Base-by-base conservation (phyloP, 2,888 invertebrate species). In the Eubasilissa splendida region DNA sequence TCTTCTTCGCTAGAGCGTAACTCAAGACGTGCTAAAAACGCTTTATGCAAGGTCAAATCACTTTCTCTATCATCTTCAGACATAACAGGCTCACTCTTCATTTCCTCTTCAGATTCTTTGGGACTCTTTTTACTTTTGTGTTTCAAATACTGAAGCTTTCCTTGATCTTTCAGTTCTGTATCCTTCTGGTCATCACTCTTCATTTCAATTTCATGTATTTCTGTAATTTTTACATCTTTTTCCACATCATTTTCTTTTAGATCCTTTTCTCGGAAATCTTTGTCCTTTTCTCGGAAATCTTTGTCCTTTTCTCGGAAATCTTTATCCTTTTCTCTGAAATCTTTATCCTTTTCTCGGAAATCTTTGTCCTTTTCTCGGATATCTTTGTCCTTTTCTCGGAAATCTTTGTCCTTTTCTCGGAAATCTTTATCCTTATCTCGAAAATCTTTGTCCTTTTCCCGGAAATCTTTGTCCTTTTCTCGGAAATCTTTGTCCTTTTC, bases 1-100 rank as follows among this genome's bases (percentile, higher is more conserved):
- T 92, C 90, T 86, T 93, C 93, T 86, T 92, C 90, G 84, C 91
- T 91, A 14, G 92, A 91, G 82, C 91, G 87, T 53, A 93, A 86
- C 85, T 93, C 92, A 79, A 93, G 87, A 33, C 91, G 90, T 58
- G 91, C 91, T 79, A 93, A 87, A 85, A 92, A 92, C 84, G 92
- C 92, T 84, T 92, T 90, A 86, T 93, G 92, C 80, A 90, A 88
- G n/a, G 88, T 89, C 58, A 84, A 84, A 79, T 87, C 88, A 63
- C 83, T 83, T 85, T 84, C 80, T 79, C 83, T 84, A 85, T 82
- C 85, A 83, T 76, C 80, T 58, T 84, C 82, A 50, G 84, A 83
- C 68, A 84, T 79, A n/a, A 82, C 33, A 52, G 77, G n/a, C 22
- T 83, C 79, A 8, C 80, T 79, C 82, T 83, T 77, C 79, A 65